A percentile compares a stretch with the other conserved stretches of the same genome.
Conservation (phyloP, 1,140 invertebrate species). For the Anastrepha ludens region DNA sequence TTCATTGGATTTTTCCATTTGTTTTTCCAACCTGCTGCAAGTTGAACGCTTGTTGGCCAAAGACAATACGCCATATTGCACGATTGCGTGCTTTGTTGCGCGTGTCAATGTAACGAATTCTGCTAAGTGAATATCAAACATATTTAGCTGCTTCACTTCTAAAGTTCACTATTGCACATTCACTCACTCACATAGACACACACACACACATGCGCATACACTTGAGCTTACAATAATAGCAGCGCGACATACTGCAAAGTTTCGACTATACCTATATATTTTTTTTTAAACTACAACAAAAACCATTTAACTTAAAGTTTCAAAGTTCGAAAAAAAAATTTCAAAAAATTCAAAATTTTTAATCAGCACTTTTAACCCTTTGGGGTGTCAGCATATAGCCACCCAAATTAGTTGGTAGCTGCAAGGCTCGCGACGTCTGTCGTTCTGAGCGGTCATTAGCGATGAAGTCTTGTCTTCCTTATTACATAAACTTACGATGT, state of each 20-base stretch:
- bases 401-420: too few species aligned
- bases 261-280: too few species aligned
- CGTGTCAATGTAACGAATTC: constrained; percentile 43
- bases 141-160: constrained; percentile 14
- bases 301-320: too few species aligned
- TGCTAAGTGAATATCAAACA: constrained; percentile 39
- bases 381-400: too few species aligned
- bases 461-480: background rate
- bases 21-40: background rate
- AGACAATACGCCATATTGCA: background rate
- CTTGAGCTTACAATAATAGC: background rate
- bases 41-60: background rate
- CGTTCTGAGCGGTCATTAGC: background rate
- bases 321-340: too few species aligned
- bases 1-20: background rate
- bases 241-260: too few species aligned
- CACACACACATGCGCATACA: background rate
- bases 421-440: too few species aligned
- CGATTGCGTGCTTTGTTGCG: constrained; percentile 40
- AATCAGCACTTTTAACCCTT: too few species aligned
- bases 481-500: too few species aligned
- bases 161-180: background rate
- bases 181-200: too few species aligned
- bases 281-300: too few species aligned
- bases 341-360: too few species aligned